These are phyloP conservation scores for Crepidodera aurea DNA, from an alignment of 2,888 invertebrate genomes.

Conservation along the genomic window DNA sequence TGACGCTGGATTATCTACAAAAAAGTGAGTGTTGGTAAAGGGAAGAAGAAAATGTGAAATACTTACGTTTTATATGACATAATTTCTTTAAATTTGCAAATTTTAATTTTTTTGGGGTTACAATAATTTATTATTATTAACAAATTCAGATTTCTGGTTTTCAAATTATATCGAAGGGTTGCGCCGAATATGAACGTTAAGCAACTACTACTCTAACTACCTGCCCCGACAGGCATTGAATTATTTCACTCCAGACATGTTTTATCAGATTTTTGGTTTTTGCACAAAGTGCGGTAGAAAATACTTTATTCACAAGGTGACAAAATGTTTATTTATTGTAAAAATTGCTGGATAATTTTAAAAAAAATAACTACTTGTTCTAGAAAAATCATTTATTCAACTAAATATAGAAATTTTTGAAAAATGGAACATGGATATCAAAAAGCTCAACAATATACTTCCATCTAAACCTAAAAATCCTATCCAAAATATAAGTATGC, in stretches of 20 bases:
- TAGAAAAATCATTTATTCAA: conserved; percentile 13
- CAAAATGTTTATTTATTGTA: too few species aligned
- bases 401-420: conserved; percentile 20
- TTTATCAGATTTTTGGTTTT: too few species aligned
- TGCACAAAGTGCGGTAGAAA: too few species aligned
- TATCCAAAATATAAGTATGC: conserved; percentile 10
- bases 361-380: neutral
- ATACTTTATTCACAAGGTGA: too few species aligned
- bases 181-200: too few species aligned
- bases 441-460: conserved; percentile 17
- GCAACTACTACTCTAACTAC: too few species aligned
- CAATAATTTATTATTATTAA: too few species aligned
- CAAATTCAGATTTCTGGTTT: too few species aligned
- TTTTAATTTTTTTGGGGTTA: neutral
- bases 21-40: neutral
- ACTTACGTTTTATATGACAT: neutral
- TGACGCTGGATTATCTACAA: conserved; percentile 22
- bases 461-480: conserved; percentile 17
- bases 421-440: conserved; percentile 14
- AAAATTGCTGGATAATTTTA: too few species aligned
- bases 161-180: too few species aligned
- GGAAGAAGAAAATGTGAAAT: neutral
- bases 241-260: too few species aligned
- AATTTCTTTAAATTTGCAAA: neutral
- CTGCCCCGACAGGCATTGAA: too few species aligned